Evolutionary conservation across 2,113 vertebrate genomes (phyloP).

Genomic region (Corvus hawaiiensis): DNA sequence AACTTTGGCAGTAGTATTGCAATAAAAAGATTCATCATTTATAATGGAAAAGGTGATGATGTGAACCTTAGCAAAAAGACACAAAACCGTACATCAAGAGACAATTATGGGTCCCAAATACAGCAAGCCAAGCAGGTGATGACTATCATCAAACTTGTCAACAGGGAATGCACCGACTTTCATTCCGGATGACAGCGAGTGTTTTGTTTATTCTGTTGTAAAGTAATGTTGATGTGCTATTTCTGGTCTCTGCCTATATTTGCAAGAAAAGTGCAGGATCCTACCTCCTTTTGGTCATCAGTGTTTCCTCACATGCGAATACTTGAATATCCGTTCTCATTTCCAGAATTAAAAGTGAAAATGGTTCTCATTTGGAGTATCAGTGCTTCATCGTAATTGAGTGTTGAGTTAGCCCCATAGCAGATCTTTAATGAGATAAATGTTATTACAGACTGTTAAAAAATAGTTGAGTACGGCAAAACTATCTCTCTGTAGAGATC

Average conservation of each 20-base stretch:
- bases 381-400: slow-evolving; percentile 9
- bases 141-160: not conserved
- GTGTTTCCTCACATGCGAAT: slow-evolving; percentile 19
- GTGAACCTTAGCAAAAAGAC: not conserved
- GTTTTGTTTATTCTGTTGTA: not conserved
- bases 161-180: not conserved
- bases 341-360: slow-evolving; percentile 43
- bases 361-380: slow-evolving; percentile 6
- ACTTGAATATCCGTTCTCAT: slow-evolving; percentile 35
- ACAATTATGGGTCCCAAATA: not conserved
- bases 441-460: slow-evolving; percentile 2
- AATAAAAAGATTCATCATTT: not conserved
- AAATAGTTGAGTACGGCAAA: not conserved
- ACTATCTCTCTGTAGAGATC: slow-evolving; percentile 3
- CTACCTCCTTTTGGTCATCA: slow-evolving; percentile 49
- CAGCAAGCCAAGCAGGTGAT: not conserved
- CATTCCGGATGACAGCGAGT: not conserved
- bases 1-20: not conserved
- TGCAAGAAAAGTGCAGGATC: slow-evolving; percentile 19
- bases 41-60: not conserved
- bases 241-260: not conserved
- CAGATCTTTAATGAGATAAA: slow-evolving; percentile 12
- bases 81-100: not conserved
- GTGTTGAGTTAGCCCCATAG: not conserved
- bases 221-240: not conserved